These are phyloP conservation scores for Capreolus pygargus DNA, from an alignment of 2,113 vertebrate genomes.

Conservation along the genomic window DNA sequence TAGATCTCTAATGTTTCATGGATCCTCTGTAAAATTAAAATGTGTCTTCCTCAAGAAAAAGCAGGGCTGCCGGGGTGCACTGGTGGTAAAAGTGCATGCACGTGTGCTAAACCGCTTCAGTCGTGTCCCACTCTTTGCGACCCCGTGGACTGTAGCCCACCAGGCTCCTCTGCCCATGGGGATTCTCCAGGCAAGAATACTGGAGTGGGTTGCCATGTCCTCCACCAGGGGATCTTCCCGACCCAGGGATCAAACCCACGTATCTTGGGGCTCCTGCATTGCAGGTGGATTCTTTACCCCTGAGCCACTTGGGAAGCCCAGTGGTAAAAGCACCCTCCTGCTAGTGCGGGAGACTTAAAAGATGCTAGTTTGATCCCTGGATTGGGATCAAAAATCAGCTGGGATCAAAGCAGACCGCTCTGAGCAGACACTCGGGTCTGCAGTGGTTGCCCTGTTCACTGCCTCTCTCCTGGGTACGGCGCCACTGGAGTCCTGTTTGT, in stretches of 20 bases:
- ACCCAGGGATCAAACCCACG: accelerated
- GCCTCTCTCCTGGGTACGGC: not conserved
- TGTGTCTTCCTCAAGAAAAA: not conserved
- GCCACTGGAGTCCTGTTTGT: not conserved
- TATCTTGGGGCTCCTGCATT: not conserved
- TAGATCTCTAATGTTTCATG: not conserved
- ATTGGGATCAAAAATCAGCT: not conserved
- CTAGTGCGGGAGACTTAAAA: not conserved
- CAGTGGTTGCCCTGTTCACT: not conserved
- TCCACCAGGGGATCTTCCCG: not conserved
- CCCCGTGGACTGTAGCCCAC: not conserved
- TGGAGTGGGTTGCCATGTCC: not conserved
- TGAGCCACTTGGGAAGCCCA: not conserved
- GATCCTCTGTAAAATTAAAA: not conserved
- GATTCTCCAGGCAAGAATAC: not conserved
- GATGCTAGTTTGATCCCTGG: not conserved
- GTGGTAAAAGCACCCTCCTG: not conserved
- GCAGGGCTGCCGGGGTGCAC: not conserved
- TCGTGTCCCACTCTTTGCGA: not conserved
- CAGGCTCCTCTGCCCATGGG: not conserved
- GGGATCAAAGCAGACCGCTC: not conserved
- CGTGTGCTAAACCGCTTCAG: not conserved
- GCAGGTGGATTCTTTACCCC: not conserved
- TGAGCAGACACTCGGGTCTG: not conserved
- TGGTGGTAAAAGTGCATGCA: accelerated